These are phyloP conservation scores for Marisa cornuarietis DNA, from an alignment of 1,140 invertebrate species.

Conservation along the genomic window DNA sequence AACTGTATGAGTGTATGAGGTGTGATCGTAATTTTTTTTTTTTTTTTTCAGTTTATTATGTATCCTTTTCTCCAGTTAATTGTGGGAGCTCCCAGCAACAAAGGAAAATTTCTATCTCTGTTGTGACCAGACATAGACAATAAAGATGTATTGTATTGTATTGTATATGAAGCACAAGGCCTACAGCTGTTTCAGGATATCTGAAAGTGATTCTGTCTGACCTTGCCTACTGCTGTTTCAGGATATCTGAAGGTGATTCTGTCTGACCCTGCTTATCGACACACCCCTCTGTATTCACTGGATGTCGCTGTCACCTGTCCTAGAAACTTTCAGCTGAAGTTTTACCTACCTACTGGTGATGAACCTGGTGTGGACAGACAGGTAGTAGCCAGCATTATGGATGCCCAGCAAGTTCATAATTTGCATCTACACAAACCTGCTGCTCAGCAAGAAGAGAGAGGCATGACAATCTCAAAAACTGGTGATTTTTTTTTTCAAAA, in stretches of 20 bases:
- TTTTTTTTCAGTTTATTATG: too few species aligned
- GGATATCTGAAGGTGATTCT: conserved; percentile 47
- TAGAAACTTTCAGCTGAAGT: conserved; percentile 39
- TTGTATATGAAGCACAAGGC: not conserved
- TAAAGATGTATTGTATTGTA: too few species aligned
- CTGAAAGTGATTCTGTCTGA: conserved; percentile 45
- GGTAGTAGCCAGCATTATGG: conserved; percentile 38
- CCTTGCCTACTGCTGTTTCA: conserved; percentile 29
- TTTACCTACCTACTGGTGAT: conserved; percentile 45
- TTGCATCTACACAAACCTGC: conserved; percentile 39
- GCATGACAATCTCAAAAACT: not conserved
- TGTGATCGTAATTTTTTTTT: too few species aligned
- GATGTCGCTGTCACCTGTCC: conserved; percentile 50
- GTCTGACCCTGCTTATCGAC: conserved; percentile 40
- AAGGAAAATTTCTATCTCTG: too few species aligned
- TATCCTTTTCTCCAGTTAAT: too few species aligned
- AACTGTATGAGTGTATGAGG: too few species aligned
- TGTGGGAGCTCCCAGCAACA: too few species aligned
- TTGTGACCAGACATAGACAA: too few species aligned
- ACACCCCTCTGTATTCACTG: conserved; percentile 39
- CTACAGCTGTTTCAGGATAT: conserved; percentile 34
- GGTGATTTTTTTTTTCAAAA: too few species aligned
- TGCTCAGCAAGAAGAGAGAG: not conserved
- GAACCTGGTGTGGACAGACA: conserved; percentile 37
- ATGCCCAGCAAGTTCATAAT: conserved; percentile 32